Evolutionary conservation across 1,140 invertebrate species (phyloP).

Genomic region (Formica exsecta): DNA sequence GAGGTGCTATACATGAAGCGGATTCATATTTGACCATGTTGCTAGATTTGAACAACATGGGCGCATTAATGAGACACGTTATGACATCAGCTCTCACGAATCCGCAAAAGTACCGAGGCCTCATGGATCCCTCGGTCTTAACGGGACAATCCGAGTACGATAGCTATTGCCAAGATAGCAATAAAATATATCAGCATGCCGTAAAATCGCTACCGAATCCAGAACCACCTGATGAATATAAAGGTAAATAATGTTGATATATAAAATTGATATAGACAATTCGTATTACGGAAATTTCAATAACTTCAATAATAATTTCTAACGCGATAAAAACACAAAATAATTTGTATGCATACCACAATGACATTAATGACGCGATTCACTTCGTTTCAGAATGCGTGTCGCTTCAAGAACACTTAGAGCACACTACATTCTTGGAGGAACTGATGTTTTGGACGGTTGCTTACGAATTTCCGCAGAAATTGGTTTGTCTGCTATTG

Average conservation of each 20-base stretch:
- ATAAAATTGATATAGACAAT: constrained; percentile 17
- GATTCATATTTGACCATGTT: constrained; percentile 95
- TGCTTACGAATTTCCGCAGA: constrained; percentile 98
- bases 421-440: constrained; percentile 96
- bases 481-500: constrained; percentile 97
- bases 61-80: constrained; percentile 96
- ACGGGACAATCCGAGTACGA: constrained; percentile 88
- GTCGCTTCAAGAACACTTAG: constrained; percentile 92
- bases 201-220: constrained; percentile 92
- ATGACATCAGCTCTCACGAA: constrained; percentile 96
- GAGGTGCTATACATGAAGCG: constrained; percentile 91
- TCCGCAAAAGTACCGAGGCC: constrained; percentile 88
- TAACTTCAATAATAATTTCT: background rate
- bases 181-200: constrained; percentile 93
- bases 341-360: background rate
- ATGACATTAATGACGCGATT: constrained; percentile 51
- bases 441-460: constrained; percentile 99
- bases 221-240: constrained; percentile 93
- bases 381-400: constrained; percentile 88
- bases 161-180: constrained; percentile 91
- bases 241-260: constrained; percentile 81
- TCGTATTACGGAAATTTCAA: background rate
- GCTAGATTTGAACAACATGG: constrained; percentile 97
- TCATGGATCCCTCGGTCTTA: constrained; percentile 82
- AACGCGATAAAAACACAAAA: background rate